A percentile compares a stretch with the other conserved stretches of the same genome.
These are phyloP conservation scores for Psilopsiagon aurifrons DNA, from an alignment of 2,113 vertebrate genomes.

Conservation along the genomic window DNA sequence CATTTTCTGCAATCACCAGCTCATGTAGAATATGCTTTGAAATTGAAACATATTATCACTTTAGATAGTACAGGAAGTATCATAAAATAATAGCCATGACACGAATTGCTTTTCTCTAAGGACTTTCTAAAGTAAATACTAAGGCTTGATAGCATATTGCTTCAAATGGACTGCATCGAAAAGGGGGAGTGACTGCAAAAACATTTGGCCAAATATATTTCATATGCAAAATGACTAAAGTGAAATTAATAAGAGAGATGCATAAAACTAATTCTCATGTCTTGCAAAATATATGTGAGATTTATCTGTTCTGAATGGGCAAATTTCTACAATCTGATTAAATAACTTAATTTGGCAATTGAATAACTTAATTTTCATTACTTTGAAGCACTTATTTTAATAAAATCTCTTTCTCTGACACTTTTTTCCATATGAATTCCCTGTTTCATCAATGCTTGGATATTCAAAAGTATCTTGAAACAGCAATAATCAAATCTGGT, in stretches of 20 bases:
- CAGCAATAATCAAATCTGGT: not conserved
- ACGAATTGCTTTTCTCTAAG: not conserved
- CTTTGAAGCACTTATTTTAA: not conserved
- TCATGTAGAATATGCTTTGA: constrained; percentile 34
- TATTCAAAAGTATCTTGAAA: not conserved
- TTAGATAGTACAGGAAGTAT: not conserved
- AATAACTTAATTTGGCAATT: not conserved
- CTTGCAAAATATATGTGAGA: not conserved
- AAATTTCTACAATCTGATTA: not conserved
- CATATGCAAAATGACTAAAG: not conserved
- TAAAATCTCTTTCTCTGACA: not conserved
- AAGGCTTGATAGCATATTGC: not conserved
- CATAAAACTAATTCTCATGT: not conserved
- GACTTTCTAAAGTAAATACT: not conserved
- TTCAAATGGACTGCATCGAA: not conserved
- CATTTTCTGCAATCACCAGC: constrained; percentile 19
- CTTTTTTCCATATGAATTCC: not conserved
- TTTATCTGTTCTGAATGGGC: not conserved
- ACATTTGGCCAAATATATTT: not conserved
- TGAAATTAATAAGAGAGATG: not conserved
- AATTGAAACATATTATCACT: constrained; percentile 33
- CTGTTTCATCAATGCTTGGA: not conserved
- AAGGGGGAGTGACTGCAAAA: not conserved
- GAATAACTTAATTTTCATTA: not conserved
- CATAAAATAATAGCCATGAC: constrained; percentile 5